Evolutionary conservation across 2,113 vertebrate genomes (phyloP).

Genomic region (Baryphthengus martii): DNA sequence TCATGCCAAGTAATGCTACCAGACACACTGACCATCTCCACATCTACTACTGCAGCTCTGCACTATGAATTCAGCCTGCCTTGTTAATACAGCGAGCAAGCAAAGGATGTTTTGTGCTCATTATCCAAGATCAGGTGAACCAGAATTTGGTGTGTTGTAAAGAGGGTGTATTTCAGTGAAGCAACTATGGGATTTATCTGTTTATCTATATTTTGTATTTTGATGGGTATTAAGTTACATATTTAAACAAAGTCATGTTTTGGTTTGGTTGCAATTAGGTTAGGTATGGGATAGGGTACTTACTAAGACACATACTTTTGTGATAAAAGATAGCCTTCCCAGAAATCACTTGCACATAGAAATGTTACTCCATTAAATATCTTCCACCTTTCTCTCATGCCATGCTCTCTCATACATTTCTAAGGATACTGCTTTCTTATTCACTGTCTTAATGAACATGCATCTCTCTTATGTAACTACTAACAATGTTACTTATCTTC

Average conservation of each 20-base stretch:
- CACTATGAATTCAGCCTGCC: not conserved
- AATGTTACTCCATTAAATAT: not conserved
- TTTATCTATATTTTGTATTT: not conserved
- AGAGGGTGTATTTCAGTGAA: not conserved
- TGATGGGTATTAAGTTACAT: not conserved
- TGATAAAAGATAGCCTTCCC: not conserved
- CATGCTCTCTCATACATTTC: not conserved
- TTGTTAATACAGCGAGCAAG: not conserved
- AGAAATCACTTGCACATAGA: not conserved
- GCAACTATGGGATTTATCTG: not conserved
- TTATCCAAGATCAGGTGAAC: not conserved
- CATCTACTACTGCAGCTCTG: not conserved
- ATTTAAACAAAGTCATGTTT: not conserved
- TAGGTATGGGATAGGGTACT: not conserved
- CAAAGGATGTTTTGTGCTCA: not conserved
- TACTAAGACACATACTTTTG: not conserved
- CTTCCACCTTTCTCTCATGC: not conserved
- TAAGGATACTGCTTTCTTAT: not conserved
- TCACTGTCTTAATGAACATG: not conserved
- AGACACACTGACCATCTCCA: not conserved
- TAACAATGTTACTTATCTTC: not conserved
- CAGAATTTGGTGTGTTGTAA: not conserved
- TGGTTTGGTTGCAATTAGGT: not conserved
- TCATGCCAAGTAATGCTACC: not conserved
- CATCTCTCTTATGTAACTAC: not conserved